These are phyloP conservation scores for Alcedo atthis DNA, from an alignment of 2,797 vertebrate species.

Conservation along the genomic window DNA sequence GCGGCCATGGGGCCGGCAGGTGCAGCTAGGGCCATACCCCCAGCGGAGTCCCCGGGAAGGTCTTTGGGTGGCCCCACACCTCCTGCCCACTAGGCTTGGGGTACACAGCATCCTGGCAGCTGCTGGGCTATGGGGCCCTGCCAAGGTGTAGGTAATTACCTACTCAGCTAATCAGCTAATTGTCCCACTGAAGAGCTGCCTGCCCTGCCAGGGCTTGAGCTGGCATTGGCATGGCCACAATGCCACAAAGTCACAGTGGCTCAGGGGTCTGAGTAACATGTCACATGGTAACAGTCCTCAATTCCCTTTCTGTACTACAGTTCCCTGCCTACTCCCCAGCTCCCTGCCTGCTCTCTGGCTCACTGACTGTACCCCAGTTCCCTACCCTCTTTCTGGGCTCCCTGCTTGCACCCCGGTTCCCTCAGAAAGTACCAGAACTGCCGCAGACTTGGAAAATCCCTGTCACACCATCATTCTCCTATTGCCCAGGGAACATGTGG, in stretches of 20 bases:
- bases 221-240: background rate
- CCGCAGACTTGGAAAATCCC: background rate
- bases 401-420: background rate
- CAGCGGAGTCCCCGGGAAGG: background rate
- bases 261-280: background rate
- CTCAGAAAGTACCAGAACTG: accelerated
- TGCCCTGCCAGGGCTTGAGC: background rate
- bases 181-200: background rate
- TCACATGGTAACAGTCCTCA: background rate
- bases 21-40: background rate
- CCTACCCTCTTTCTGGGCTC: background rate
- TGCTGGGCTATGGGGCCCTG: background rate
- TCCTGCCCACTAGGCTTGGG: accelerated
- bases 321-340: background rate
- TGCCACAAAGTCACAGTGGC: accelerated
- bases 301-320: background rate
- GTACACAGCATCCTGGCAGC: background rate
- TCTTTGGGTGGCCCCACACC: background rate
- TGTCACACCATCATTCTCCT: background rate
- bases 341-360: background rate
- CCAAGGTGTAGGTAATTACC: conserved; percentile 3
- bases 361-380: background rate
- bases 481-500: background rate
- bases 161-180: conserved; percentile 17
- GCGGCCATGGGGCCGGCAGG: background rate